Conservation (phyloP, 2,113 vertebrate genomes). For the Lates calcarifer region DNA sequence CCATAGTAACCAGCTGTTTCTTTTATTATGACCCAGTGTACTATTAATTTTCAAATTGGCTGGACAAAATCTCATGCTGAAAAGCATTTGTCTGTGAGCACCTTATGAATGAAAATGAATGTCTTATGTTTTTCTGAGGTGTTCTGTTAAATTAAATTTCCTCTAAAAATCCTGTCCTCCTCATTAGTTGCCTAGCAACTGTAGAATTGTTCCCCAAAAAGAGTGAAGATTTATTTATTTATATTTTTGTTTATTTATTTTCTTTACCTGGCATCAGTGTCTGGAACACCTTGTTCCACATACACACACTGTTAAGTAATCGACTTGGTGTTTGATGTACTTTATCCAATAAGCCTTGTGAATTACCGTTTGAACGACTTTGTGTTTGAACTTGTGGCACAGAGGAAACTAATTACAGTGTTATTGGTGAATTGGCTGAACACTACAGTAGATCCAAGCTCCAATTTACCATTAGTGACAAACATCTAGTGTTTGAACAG, state of each 20-base stretch:
- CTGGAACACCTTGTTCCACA: conserved; percentile 36
- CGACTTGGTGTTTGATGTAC: conserved; percentile 22
- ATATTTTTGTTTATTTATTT: conserved; percentile 16
- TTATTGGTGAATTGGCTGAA: conserved; percentile 22
- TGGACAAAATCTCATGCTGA: not conserved
- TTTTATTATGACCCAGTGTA: not conserved
- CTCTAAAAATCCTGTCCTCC: conserved; percentile 9
- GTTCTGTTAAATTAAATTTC: conserved; percentile 39
- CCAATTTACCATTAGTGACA: conserved; percentile 18
- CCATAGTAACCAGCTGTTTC: not conserved
- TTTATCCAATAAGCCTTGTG: conserved; percentile 29
- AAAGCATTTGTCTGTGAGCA: conserved; percentile 13
- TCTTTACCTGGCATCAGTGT: conserved; percentile 27
- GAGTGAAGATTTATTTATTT: conserved; percentile 22
- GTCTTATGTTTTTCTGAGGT: conserved; percentile 33
- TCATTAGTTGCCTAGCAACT: conserved; percentile 76
- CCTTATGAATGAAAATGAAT: conserved; percentile 29
- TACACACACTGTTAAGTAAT: conserved; percentile 29
- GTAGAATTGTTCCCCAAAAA: conserved; percentile 21
- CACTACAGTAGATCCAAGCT: not conserved
- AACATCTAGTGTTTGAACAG: not conserved
- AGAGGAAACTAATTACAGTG: conserved; percentile 34
- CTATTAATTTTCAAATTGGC: conserved; percentile 35
- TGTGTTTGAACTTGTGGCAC: conserved; percentile 39
- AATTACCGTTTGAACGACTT: conserved; percentile 39